Evolutionary conservation across 2,888 invertebrate species (phyloP), one percentile per base, ranked within the genome.

Genomic region (Sminthurinus aureus): DNA sequence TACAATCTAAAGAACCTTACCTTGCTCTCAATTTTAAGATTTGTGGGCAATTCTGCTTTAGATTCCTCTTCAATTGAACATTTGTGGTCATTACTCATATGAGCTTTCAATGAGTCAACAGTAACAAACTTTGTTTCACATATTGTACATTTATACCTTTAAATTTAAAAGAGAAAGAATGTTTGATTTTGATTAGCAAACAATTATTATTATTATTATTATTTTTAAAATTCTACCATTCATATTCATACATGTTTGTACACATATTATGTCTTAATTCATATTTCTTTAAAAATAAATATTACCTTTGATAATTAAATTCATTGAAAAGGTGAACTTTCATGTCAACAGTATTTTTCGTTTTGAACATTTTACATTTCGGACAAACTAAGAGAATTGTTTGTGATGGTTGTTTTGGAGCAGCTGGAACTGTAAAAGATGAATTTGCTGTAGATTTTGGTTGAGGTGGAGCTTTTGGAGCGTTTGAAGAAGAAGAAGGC

Each of bases 271-370:
- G 26, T 58, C 52, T 13, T 79, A 58, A 69, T 38, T 38, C 1
- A 4, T 38, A 6, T 38, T 38, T 38, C 38, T 38, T 38, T 6
- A 1, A 38, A 38, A 38, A 38, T n/a, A 38, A 24, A 75, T 75
- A 91, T 91, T 89, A 94, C 94, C 93, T 93, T 87, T 93, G 92
- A 88, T 94, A 94, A 78, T 93, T 92, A 50, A 94, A 90, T 89
- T 95, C 94, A 88, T 93, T 92, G 88, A 92, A 94, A 80, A 95
- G 90, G 90, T 95, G 95, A 66, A 92, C 92, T 81, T 92, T 92
- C 91, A 95, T 93, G n/a, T 92, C 92, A 8, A 92, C 91, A 26
- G 91, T 91, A 38, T 91, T 91, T 79, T 92, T 93, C 0, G 93
- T 93, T 67, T 91, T 91, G 86, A 93, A 93, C 26, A 91, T 90